Conservation (phyloP, 2,797 vertebrate genomes). For the Dromococcyx pavoninus region DNA sequence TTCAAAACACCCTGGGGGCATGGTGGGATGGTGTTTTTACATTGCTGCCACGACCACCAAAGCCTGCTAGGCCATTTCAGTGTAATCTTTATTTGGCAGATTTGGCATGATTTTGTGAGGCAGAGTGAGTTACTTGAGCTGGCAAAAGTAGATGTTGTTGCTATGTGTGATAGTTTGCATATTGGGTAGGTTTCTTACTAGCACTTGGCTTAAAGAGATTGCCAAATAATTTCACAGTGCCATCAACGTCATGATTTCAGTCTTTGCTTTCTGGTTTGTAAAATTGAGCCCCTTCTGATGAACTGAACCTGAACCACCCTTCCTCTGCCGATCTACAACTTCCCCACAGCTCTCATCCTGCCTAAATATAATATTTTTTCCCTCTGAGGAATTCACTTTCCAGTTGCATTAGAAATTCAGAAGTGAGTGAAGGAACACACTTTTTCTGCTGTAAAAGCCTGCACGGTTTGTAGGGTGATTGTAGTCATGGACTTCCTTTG, state of each 20-base stretch:
- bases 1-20: not conserved
- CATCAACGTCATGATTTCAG: not conserved
- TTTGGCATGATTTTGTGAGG: not conserved
- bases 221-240: not conserved
- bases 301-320: not conserved
- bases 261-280: not conserved
- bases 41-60: not conserved
- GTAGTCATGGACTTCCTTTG: accelerated
- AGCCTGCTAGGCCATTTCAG: not conserved
- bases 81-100: not conserved
- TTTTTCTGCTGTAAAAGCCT: not conserved
- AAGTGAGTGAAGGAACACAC: not conserved
- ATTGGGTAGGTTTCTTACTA: not conserved
- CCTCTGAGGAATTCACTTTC: not conserved
- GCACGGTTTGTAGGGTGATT: not conserved
- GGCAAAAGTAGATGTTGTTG: not conserved
- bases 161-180: not conserved
- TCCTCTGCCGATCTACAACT: not conserved
- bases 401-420: not conserved
- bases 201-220: not conserved
- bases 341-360: not conserved
- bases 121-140: not conserved
- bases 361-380: not conserved
- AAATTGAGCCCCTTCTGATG: not conserved
- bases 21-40: not conserved